Base-by-base conservation (phyloP, 1,140 invertebrate species). In the Reticulitermes speratus region DNA sequence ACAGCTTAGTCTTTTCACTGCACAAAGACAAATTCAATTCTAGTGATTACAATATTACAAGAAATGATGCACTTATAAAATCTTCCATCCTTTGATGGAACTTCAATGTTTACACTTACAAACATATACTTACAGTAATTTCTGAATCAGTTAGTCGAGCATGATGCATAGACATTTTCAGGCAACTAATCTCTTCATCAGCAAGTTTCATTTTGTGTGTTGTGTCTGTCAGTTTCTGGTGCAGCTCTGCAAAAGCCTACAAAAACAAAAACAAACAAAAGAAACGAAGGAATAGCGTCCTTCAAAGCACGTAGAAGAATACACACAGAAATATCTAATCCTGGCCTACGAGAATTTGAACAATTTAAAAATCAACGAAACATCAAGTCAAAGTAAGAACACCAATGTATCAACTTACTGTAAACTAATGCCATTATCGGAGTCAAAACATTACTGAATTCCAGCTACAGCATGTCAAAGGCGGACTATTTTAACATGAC, bases 221-320 rank as follows among this genome's bases (percentile, higher is more conserved):
- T 2, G 96, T 96, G 87, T 95, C 95, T 3, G 96, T 91, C 93
- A 96, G 94, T 91, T 97, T 97, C n/a, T 94, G 92, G 89, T 97
- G 96, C 65, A 97, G 91, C 88, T 97, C 96, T 44, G 93, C 90
- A 90, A 98, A 97, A 19, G 96, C 97, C 93, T 97, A 45, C 2
- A 38, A 83, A 32, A 75, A 30, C 48, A 82, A 38, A 23, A 30
- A 45, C 2, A 38, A 83, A 32, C 45, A 30, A 82, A 82, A 38
- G 23, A 30, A 44, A 21, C 21, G 12, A n/a, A 52, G 75, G 44
- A 38, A 83, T 82, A 52, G 14, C 38, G 30, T 38, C 45, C 30
- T 23, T 85, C 21, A 21, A 38, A 21, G 9, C 16, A 85, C 19
- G 19, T 32, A 3, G 8, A 23, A 30, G 7, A 83, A 21, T 14